phyloP scores from a whole-genome alignment of 1,140 invertebrate genomes.

The Neodiprion fabricii region DNA sequence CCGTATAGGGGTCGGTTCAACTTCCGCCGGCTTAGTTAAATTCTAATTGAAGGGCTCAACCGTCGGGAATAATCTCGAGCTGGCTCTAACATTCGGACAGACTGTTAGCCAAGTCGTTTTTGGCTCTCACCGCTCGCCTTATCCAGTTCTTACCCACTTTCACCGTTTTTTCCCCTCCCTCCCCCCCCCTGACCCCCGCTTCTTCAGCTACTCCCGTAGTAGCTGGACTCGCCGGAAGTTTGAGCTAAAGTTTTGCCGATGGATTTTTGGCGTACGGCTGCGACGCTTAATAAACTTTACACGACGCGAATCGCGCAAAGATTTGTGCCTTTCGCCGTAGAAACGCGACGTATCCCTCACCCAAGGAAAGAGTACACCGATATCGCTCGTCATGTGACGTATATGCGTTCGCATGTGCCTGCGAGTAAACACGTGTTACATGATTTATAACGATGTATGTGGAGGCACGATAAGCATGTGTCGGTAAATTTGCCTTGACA shows the following conservation, averaged over 20 bases:
- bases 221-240: not conserved
- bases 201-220: too few species aligned
- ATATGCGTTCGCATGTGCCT: too few species aligned
- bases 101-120: not conserved
- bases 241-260: not conserved
- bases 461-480: too few species aligned
- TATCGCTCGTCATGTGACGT: too few species aligned
- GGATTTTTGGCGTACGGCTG: not conserved
- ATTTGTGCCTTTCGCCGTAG: not conserved
- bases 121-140: not conserved
- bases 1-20: not conserved
- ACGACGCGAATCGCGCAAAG: not conserved
- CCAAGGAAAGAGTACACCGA: too few species aligned
- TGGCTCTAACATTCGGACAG: not conserved
- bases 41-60: constrained; percentile 8
- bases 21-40: constrained; percentile 11
- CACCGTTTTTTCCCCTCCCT: not conserved
- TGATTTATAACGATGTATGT: too few species aligned
- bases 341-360: too few species aligned
- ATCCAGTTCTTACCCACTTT: not conserved
- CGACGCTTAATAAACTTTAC: not conserved
- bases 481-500: too few species aligned
- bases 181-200: too few species aligned
- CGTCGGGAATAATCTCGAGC: constrained; percentile 8
- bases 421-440: too few species aligned